phyloP scores from a whole-genome alignment of 2,797 vertebrate genomes.

The Emys orbicularis region DNA sequence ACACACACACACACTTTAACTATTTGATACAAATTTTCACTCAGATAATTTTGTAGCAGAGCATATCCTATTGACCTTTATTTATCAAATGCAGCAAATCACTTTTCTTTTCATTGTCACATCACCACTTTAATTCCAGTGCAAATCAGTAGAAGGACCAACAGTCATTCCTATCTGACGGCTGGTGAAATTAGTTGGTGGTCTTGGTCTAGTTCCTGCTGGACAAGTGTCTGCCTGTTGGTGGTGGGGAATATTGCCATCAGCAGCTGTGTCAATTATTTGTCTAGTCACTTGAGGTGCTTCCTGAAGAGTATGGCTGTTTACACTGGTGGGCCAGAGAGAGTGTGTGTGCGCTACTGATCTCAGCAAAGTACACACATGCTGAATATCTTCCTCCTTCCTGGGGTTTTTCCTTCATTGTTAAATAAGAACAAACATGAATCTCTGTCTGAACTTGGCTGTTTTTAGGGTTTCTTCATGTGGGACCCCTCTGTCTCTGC shows the following conservation, averaged over 20 bases:
- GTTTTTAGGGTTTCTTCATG: neutral
- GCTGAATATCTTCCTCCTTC: neutral
- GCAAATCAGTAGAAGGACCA: neutral
- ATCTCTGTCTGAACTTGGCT: neutral
- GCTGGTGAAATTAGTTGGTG: neutral
- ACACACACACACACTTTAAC: too few species aligned
- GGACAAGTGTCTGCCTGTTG: too few species aligned
- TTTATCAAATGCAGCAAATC: neutral
- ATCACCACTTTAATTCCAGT: neutral
- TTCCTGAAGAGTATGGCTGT: neutral
- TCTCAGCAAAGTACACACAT: neutral
- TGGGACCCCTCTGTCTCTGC: neutral
- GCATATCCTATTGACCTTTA: neutral
- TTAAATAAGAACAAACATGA: neutral
- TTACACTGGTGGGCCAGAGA: neutral
- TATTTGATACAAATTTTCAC: neutral
- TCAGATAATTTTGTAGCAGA: neutral
- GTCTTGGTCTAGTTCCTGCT: too few species aligned
- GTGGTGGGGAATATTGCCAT: neutral
- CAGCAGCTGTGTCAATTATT: neutral
- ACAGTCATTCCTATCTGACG: neutral
- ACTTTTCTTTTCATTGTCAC: neutral
- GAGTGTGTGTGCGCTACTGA: neutral
- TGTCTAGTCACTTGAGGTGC: neutral
- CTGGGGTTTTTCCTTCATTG: neutral